phyloP scores from a whole-genome alignment of 2,888 invertebrate genomes.

The Halictus ligatus region DNA sequence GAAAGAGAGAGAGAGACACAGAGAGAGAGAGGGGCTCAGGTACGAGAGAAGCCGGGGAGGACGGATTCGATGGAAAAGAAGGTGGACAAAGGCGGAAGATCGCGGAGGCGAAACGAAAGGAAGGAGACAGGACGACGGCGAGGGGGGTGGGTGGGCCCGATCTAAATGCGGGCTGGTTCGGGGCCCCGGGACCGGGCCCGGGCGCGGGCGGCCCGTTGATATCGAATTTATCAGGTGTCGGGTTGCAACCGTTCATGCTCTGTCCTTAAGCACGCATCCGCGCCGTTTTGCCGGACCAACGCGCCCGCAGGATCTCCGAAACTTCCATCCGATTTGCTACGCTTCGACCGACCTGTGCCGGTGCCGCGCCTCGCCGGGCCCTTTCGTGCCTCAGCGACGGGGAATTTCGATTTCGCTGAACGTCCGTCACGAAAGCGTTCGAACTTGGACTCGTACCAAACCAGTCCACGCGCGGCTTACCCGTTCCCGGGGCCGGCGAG shows the following conservation, averaged over 20 bases:
- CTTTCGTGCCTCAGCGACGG: constrained; percentile 17
- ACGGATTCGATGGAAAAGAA: constrained; percentile 19
- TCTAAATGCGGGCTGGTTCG: constrained; percentile 53
- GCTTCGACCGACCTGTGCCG: constrained; percentile 55
- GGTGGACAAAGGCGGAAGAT: constrained; percentile 32
- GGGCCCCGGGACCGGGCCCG: constrained; percentile 60
- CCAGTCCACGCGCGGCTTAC: constrained; percentile 3
- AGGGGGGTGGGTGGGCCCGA: constrained; percentile 38
- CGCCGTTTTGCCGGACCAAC: constrained; percentile 78
- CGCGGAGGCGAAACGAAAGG: constrained; percentile 21
- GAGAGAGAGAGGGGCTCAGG: neutral
- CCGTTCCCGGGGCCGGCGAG: neutral
- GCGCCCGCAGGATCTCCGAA: constrained; percentile 70
- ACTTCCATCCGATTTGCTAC: constrained; percentile 70
- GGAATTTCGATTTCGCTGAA: constrained; percentile 65
- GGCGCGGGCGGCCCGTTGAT: constrained; percentile 67
- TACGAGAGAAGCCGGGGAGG: neutral
- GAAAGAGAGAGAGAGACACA: neutral
- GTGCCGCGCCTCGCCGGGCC: constrained; percentile 19
- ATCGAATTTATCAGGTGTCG: constrained; percentile 82
- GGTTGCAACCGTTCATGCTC: constrained; percentile 78
- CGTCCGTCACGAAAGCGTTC: constrained; percentile 69
- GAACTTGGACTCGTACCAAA: constrained; percentile 36
- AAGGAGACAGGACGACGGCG: constrained; percentile 23
- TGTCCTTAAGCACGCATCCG: constrained; percentile 75